Conservation (phyloP, 2,888 invertebrate species). For the Trissoscelio sp. region DNA sequence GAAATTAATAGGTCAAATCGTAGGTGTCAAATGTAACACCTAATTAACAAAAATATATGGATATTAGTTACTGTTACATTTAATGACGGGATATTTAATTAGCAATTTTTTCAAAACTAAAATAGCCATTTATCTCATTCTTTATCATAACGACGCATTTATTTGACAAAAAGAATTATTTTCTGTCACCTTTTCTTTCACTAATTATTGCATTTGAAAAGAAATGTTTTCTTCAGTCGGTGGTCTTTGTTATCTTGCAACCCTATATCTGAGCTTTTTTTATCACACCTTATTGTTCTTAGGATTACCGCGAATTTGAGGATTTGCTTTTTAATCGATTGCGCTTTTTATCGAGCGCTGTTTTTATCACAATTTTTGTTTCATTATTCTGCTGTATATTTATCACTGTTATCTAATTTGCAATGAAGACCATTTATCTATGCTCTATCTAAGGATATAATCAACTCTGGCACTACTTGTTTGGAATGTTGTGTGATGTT, state of each 20-base stretch:
- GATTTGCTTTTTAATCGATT: slow-evolving; percentile 10
- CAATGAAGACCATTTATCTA: too few relatives aligned
- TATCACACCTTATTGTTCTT: slow-evolving; percentile 25
- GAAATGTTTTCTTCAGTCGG: slow-evolving; percentile 23
- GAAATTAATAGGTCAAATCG: slow-evolving; percentile 3
- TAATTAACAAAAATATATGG: too few relatives aligned
- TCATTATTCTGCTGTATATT: background rate
- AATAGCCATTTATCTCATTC: background rate
- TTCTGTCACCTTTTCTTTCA: background rate
- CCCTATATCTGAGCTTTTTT: slow-evolving; percentile 9
- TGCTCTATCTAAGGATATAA: slow-evolving; percentile 11
- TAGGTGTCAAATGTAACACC: too few relatives aligned
- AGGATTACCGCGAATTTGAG: slow-evolving; percentile 18
- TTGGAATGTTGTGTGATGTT: background rate
- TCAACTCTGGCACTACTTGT: background rate
- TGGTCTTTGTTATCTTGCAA: slow-evolving; percentile 9
- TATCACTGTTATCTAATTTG: slow-evolving; percentile 13
- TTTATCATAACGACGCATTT: background rate
- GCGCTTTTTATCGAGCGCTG: background rate
- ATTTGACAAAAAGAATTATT: slow-evolving; percentile 6
- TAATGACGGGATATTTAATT: background rate
- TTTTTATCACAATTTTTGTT: background rate
- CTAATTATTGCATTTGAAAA: slow-evolving; percentile 6
- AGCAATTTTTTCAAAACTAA: too few relatives aligned
- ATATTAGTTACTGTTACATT: background rate